Evolutionary conservation across 2,888 invertebrate genomes (phyloP), one percentile per base, ranked within the genome.

Genomic region (Acanthosepion lycidas): DNA sequence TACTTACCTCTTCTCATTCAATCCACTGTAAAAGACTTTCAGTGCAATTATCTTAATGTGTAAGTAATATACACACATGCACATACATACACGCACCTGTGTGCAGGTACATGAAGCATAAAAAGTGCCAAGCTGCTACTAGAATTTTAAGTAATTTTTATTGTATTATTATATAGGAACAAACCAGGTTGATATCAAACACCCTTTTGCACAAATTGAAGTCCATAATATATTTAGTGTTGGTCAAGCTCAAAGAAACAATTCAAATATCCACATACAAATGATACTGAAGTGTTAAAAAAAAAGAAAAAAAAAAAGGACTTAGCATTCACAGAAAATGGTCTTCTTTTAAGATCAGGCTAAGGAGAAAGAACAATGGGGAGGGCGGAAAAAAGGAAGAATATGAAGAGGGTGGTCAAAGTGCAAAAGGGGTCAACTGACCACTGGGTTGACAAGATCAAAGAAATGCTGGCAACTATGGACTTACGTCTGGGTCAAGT

Each of bases 401-500:
- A 20, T 23, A 23, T 59, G 23, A 23, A 78, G 18, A 78, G 78
- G n/a, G 78, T 78, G 78, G n/a, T 78, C 78, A 78, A 78, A 33
- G 78, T 78, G 78, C 78, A 78, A 78, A 78, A n/a, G 18, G 78
- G 78, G 78, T 78, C 78, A 78, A 78, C 78, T 78, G 78, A 78
- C 78, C 78, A 78, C 15, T 78, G 78, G 78, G n/a, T 78, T 78
- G 78, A 78, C 78, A 78, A 78, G 78, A 78, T 78, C 49, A 92
- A 64, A 92, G 51, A 51, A 94, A n/a, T 42, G 55, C 78, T 78
- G 78, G 78, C 78, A 78, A 78, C 78, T 93, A 20, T 49, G 48
- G 33, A 94, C 95, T 95, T 95, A 97, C 97, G 95, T 97, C 97
- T 93, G 95, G 95, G 95, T 97, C 97, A 93, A 97, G 96, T 92